Conservation (phyloP, 1,140 invertebrate species). For the Aphelenchoides fujianensis region DNA sequence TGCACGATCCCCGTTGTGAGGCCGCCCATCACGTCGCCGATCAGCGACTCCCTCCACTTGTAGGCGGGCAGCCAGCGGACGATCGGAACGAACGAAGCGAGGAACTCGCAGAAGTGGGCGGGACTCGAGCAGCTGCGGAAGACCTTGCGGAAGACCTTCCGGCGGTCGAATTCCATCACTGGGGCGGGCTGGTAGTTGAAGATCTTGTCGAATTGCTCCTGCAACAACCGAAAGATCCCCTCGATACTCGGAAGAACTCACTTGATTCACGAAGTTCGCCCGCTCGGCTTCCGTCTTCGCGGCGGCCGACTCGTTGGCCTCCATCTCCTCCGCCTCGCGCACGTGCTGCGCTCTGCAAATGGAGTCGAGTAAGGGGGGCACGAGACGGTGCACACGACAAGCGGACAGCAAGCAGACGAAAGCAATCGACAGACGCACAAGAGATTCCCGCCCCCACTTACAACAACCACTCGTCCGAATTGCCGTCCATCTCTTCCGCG, state of each 20-base stretch:
- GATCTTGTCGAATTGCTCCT: slow-evolving; percentile 37
- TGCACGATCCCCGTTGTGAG: slow-evolving; percentile 63
- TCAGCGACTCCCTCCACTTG: slow-evolving; percentile 44
- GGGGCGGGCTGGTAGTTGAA: slow-evolving; percentile 34
- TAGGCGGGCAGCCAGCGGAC: slow-evolving; percentile 48
- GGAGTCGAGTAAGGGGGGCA: not conserved
- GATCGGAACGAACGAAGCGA: slow-evolving; percentile 42
- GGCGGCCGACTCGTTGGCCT: not conserved
- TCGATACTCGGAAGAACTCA: too few species aligned
- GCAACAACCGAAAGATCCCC: too few species aligned
- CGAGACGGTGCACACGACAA: not conserved
- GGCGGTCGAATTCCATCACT: not conserved
- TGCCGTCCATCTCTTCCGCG: not conserved
- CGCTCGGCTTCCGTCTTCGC: not conserved
- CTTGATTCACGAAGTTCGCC: not conserved
- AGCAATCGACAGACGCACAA: not conserved
- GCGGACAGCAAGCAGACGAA: not conserved
- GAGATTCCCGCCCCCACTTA: not conserved
- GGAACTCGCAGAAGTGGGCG: slow-evolving; percentile 9
- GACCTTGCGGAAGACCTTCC: not conserved
- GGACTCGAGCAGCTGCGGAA: not conserved
- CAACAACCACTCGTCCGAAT: not conserved
- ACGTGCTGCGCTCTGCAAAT: slow-evolving; percentile 7
- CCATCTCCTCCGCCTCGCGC: not conserved
- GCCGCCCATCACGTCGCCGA: slow-evolving; percentile 59